Evolutionary conservation across 2,888 invertebrate species (phyloP), one percentile per base, ranked within the genome.

Genomic region (Argyresthia albistria): DNA sequence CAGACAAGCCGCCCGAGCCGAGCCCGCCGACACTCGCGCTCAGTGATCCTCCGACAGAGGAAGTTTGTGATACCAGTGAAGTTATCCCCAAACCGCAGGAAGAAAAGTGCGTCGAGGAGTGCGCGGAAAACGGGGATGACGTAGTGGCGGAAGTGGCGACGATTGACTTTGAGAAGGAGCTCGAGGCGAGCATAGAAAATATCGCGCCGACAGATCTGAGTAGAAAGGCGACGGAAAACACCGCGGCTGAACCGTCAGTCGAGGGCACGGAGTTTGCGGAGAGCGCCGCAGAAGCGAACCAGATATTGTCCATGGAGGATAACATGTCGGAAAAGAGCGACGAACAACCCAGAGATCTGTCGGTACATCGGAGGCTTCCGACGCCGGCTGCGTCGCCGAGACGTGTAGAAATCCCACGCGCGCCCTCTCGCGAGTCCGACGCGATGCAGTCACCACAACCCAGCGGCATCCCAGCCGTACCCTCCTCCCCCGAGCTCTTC

Each of bases 391-490:
- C 80, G 57, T 88, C 88, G 50, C 86, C 82, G 49, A 69, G 81
- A 56, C 74, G 88, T 59, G 80, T 81, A 59, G 87, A 87, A 11
- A 74, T 83, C 60, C 87, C 88, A 47, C 80, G 93, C 55, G 91
- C 92, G 8, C 90, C 90, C 7, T 93, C 93, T 1, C 88, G 92
- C 56, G 92, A 90, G 62, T 93, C 93, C 1, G 93, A 93, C 69
- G 90, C 93, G 39, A 90, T 92, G 67, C 93, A 93, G 69, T 93
- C 93, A 7, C 93, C 93, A 3, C 92, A 92, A 62, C 92, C 92
- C 3, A 93, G 92, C 60, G 93, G 92, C 15, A 90, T 93, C 53
- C 92, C 93, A 35, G 91, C 91, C 42, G 89, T 93, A 46, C 91
- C 92, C 43, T 91, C 91, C 16, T 92, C 93, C 8, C 92, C 93